A percentile compares a stretch with the other conserved stretches of the same genome.
phyloP scores from a whole-genome alignment of 2,797 vertebrate genomes.

The Mustela erminea region DNA sequence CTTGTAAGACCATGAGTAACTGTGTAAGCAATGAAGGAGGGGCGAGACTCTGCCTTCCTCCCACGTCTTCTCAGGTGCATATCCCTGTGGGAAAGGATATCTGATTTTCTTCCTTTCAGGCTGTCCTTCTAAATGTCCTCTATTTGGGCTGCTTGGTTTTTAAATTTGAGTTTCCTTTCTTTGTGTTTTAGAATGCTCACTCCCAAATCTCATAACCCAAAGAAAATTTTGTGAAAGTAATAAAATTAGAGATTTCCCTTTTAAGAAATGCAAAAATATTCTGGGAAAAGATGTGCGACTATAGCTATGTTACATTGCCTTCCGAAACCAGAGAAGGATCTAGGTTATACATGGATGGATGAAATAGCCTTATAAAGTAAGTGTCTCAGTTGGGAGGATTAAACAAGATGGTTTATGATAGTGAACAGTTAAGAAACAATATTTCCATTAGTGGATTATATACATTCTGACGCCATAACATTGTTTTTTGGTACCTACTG shows the following conservation, averaged over 20 bases:
- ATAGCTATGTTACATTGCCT: background rate
- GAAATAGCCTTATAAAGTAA: background rate
- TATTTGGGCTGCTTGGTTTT: background rate
- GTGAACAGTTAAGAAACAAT: background rate
- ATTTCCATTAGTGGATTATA: background rate
- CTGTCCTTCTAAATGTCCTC: background rate
- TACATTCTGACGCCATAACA: background rate
- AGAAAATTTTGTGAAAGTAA: background rate
- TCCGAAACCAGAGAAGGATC: background rate
- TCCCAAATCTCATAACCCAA: background rate
- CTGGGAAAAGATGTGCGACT: background rate
- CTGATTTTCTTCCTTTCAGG: background rate
- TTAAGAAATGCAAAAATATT: background rate
- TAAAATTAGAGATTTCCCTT: background rate
- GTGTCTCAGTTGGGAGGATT: background rate
- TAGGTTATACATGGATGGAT: background rate
- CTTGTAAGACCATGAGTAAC: background rate
- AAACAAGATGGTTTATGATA: background rate
- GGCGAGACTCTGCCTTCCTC: background rate
- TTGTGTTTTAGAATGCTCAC: background rate
- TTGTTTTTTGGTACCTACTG: background rate
- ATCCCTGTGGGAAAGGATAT: background rate
- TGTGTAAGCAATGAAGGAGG: too few species aligned
- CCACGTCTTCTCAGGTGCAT: background rate
- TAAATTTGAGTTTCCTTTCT: background rate